phyloP scores from a whole-genome alignment of 2,888 invertebrate species.

The Drosophila prostipennis region DNA sequence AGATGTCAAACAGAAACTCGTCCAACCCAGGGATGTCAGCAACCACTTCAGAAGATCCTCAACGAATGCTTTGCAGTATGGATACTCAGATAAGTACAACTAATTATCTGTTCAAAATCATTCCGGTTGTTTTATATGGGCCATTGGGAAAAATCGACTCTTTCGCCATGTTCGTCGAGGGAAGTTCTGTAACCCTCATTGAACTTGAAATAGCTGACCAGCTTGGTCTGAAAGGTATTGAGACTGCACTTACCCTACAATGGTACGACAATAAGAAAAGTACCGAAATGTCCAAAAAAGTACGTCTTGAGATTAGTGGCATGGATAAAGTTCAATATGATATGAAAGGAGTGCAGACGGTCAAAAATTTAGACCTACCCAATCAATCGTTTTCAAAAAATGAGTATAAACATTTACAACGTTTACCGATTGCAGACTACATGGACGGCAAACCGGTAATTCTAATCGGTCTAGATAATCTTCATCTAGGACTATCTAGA shows the following conservation, averaged over 20 bases:
- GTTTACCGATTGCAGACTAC: not conserved
- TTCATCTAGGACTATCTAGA: not conserved
- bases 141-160: not conserved
- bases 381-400: not conserved
- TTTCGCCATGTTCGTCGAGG: conserved; percentile 4
- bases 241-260: not conserved
- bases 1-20: no score
- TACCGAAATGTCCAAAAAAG: not conserved
- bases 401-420: not conserved
- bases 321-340: not conserved
- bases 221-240: not conserved
- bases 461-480: not conserved
- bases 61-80: no score
- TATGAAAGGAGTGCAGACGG: not conserved
- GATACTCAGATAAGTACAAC: no score
- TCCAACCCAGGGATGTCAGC: not conserved
- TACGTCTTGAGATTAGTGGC: not conserved
- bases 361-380: not conserved
- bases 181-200: not conserved
- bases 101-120: not conserved
- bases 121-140: conserved; percentile 1
- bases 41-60: no score
- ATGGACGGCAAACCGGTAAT: not conserved
- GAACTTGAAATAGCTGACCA: conserved; percentile 1
- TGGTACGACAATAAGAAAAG: conserved; percentile 5